Base-by-base conservation (phyloP, 2,888 invertebrate species). In the Agrotis puta region DNA sequence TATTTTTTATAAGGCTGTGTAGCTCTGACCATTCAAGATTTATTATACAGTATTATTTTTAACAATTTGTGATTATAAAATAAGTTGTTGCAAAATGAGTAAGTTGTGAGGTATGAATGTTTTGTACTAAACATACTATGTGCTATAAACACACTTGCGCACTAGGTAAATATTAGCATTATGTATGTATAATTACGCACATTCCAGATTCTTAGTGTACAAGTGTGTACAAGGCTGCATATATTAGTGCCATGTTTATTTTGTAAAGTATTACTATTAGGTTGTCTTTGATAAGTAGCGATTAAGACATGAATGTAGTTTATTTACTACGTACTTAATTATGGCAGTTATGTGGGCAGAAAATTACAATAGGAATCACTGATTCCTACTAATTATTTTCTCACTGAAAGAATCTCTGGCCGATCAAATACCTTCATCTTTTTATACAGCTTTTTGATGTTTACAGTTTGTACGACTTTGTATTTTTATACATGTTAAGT, bases 1-100 rank as follows among this genome's bases (percentile, higher is more conserved):
- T 88, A 86, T 87, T 79, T 68, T 78, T 45, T 75, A 85, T 45
- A 85, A 85, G 89, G 89, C 88, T 89, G 89, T 89, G 87, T 88
- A 86, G 84, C 77, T 85, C 64, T 81, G 77, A 85, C 84, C 78
- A 81, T 77, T 63, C 61, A 72, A 69, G 66, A 70, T 76, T 69
- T 65, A 83, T 71, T 82, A 82, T 87, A 84, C 92, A 93, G 93
- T 93, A 93, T 93, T 93, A 90, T 86, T 87, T 83, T 85, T 86
- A 85, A 86, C 74, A 78, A 77, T 82, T 84, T 91, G 91, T 92
- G 89, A 92, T 91, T 88, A 77, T 88, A 88, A 82, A 76, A 66
- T 89, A 87, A 84, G 83, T 81, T 79, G 75, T 81, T 81, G 54
- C 7, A 39, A 64, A 63, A 65, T 75, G 70, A 66, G 47, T 62